A percentile compares a stretch with the other conserved stretches of the same genome.
Evolutionary conservation across 1,140 invertebrate genomes (phyloP).

Genomic region (Zophobas morio): DNA sequence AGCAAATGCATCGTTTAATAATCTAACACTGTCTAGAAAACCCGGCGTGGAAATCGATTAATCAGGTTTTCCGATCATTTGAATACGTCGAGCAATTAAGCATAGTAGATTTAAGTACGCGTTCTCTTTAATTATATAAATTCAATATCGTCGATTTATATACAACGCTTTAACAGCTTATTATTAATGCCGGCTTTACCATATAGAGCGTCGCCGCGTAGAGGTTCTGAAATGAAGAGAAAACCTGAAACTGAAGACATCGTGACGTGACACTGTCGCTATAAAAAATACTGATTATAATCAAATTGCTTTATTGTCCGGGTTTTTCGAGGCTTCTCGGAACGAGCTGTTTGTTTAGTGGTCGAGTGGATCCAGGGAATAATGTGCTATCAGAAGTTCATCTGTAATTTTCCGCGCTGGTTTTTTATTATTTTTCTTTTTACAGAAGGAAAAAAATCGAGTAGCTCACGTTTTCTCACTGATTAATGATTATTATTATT

Average conservation of each 20-base stretch:
- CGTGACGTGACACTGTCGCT: conserved; percentile 23
- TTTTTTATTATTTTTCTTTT: no score
- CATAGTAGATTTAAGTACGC: conserved; percentile 1
- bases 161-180: conserved; percentile 8
- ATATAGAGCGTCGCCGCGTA: neutral
- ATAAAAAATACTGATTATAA: conserved; percentile 37
- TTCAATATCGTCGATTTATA: neutral
- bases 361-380: conserved; percentile 5
- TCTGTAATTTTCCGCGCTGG: no score
- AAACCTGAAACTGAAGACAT: conserved; percentile 30
- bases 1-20: conserved; percentile 21
- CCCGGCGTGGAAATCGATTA: conserved; percentile 8
- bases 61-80: conserved; percentile 5
- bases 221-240: conserved; percentile 14
- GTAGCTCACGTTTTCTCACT: no score
- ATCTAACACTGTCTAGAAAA: conserved; percentile 6
- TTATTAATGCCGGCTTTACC: neutral
- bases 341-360: conserved; percentile 17
- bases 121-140: conserved; percentile 25
- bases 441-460: no score
- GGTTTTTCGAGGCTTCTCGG: conserved; percentile 23
- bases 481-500: no score
- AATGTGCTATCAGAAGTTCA: conserved; percentile 39
- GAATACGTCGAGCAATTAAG: conserved; percentile 20
- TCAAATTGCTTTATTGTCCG: conserved; percentile 32